phyloP scores from a whole-genome alignment of 2,888 invertebrate genomes.

The Zaprionus bogoriensis region DNA sequence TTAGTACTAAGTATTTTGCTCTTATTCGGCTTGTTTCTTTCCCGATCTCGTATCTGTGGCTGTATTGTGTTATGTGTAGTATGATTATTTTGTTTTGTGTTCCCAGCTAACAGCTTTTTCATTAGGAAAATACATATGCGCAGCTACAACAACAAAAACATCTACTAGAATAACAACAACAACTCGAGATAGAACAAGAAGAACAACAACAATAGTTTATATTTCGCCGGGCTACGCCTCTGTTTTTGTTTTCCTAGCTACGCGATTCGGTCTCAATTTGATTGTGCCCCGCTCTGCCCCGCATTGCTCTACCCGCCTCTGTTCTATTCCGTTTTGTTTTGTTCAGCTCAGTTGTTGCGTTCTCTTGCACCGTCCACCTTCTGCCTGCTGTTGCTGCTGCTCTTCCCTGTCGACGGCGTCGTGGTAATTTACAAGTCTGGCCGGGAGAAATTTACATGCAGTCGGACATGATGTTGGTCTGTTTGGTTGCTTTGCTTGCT shows the following conservation, averaged over 20 bases:
- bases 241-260: constrained; percentile 64
- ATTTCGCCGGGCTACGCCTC: constrained; percentile 39
- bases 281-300: constrained; percentile 27
- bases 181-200: constrained; percentile 2
- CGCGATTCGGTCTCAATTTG: constrained; percentile 48
- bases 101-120: constrained; percentile 54
- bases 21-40: constrained; percentile 33
- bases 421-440: constrained; percentile 66
- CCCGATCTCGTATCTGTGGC: constrained; percentile 43
- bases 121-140: constrained; percentile 58
- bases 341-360: constrained; percentile 18
- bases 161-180: constrained; percentile 27
- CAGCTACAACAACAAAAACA: constrained; percentile 42
- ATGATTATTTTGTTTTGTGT: constrained; percentile 63
- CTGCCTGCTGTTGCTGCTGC: constrained; percentile 7
- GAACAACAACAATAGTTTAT: constrained; percentile 42
- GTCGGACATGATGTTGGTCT: constrained; percentile 35
- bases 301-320: constrained; percentile 14
- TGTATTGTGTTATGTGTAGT: constrained; percentile 22
- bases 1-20: constrained; percentile 32
- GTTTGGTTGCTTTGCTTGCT: constrained; percentile 18
- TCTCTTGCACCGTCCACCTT: constrained; percentile 7
- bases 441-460: constrained; percentile 60
- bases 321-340: constrained; percentile 20
- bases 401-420: constrained; percentile 44